phyloP scores from a whole-genome alignment of 2,113 vertebrate genomes.

The Circaetus cinerascens region DNA sequence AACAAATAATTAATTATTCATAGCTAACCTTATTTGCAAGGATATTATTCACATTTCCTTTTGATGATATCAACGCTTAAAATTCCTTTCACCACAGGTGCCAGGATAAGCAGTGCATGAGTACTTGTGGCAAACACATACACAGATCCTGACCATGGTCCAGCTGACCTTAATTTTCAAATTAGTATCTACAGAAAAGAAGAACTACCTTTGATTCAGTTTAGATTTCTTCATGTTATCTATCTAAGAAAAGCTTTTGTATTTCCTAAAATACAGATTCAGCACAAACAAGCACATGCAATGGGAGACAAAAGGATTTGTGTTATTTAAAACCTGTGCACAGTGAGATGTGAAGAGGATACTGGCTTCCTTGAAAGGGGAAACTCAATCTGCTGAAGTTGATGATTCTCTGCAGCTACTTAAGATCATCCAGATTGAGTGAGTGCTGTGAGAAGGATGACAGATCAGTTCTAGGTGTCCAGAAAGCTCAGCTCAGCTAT shows the following conservation, averaged over 20 bases:
- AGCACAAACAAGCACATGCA: neutral
- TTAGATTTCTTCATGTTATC: neutral
- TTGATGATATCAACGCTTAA: neutral
- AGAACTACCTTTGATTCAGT: neutral
- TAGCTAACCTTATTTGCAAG: neutral
- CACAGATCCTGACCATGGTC: neutral
- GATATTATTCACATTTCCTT: neutral
- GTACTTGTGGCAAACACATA: neutral
- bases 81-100: neutral
- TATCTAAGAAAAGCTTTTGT: neutral
- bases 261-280: neutral
- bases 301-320: neutral
- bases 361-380: neutral
- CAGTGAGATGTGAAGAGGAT: neutral
- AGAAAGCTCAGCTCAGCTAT: neutral
- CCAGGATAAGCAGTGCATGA: rapidly evolving
- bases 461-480: neutral
- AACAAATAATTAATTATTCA: neutral
- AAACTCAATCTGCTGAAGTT: neutral
- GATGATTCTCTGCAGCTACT: neutral
- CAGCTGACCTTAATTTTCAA: neutral
- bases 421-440: neutral
- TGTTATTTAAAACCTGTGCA: neutral
- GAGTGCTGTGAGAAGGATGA: neutral
- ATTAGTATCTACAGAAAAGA: neutral